Evolutionary conservation across 2,888 invertebrate genomes (phyloP).

Genomic region (Archaeoteleia sp.): DNA sequence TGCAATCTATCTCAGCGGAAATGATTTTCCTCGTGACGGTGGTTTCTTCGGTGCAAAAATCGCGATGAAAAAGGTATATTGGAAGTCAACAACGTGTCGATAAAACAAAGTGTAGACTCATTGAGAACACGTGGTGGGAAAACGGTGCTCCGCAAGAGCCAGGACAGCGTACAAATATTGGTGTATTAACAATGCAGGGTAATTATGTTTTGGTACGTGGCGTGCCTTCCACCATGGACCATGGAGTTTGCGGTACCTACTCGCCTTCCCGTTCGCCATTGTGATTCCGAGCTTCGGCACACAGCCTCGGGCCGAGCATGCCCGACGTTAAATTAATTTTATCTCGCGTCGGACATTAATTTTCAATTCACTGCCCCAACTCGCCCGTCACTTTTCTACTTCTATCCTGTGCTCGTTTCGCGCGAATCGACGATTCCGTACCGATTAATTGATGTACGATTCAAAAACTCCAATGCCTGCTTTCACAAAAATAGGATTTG

Average conservation of each 20-base stretch:
- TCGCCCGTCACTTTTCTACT: constrained; percentile 7
- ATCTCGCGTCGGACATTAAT: constrained; percentile 72
- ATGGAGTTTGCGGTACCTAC: constrained; percentile 66
- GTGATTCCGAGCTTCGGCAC: constrained; percentile 72
- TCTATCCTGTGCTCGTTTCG: no score
- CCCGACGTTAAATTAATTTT: constrained; percentile 74
- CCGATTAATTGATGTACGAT: no score
- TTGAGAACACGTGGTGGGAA: constrained; percentile 60
- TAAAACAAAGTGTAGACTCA: constrained; percentile 64
- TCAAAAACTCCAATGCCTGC: no score
- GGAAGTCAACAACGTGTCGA: constrained; percentile 60
- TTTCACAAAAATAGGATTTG: no score
- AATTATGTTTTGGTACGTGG: constrained; percentile 74
- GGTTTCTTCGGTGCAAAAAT: constrained; percentile 37
- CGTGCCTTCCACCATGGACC: constrained; percentile 58
- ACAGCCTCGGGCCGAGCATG: constrained; percentile 68
- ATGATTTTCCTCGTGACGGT: no score
- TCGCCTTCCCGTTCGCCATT: constrained; percentile 70
- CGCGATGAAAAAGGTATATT: constrained; percentile 39
- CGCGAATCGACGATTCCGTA: no score
- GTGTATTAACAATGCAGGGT: constrained; percentile 75
- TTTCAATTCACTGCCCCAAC: constrained; percentile 60
- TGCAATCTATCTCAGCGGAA: no score
- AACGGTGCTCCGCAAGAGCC: constrained; percentile 53
- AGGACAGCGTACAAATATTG: constrained; percentile 74